A percentile compares a stretch with the other conserved stretches of the same genome.
phyloP scores from a whole-genome alignment of 2,797 vertebrate species.

The Sebastes ruberrimus region DNA sequence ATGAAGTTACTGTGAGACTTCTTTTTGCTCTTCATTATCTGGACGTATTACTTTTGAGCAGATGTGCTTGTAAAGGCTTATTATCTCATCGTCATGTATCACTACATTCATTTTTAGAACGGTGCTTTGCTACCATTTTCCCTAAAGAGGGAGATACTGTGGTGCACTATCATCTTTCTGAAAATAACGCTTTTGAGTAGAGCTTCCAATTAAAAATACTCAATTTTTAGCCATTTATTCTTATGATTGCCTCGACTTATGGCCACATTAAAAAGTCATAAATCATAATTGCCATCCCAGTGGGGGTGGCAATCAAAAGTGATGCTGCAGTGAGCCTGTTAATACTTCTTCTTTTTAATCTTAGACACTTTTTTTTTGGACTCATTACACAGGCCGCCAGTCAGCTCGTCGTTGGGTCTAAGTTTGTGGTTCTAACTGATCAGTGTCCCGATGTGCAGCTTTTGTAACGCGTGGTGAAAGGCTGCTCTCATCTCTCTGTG shows the following conservation, averaged over 20 bases:
- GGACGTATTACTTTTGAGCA: constrained; percentile 2
- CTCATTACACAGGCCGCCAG: constrained; percentile 30
- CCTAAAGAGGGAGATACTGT: background rate
- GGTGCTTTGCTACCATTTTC: constrained; percentile 4
- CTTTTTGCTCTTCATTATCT: constrained; percentile 9
- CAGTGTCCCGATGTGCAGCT: background rate
- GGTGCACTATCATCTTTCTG: constrained; percentile 21
- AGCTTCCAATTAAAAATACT: constrained; percentile 58
- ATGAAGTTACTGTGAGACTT: constrained; percentile 33
- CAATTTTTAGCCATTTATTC: constrained; percentile 52
- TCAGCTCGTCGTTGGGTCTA: constrained; percentile 3
- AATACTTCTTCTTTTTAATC: constrained; percentile 56
- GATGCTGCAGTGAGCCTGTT: constrained; percentile 47
- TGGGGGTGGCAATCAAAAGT: constrained; percentile 48
- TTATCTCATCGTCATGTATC: constrained; percentile 10
- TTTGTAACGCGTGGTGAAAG: constrained; percentile 44
- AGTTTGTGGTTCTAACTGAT: constrained; percentile 31
- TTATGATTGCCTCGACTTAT: constrained; percentile 61
- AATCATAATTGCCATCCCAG: constrained; percentile 64
- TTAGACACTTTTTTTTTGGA: background rate
- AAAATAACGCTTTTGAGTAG: constrained; percentile 46
- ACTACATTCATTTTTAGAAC: constrained; percentile 10
- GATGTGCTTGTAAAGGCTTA: constrained; percentile 10
- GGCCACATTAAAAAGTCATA: constrained; percentile 70
- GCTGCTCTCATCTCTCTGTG: constrained; percentile 21